Base-by-base conservation (phyloP, 2,797 vertebrate species). In the Scolopax rusticola region DNA sequence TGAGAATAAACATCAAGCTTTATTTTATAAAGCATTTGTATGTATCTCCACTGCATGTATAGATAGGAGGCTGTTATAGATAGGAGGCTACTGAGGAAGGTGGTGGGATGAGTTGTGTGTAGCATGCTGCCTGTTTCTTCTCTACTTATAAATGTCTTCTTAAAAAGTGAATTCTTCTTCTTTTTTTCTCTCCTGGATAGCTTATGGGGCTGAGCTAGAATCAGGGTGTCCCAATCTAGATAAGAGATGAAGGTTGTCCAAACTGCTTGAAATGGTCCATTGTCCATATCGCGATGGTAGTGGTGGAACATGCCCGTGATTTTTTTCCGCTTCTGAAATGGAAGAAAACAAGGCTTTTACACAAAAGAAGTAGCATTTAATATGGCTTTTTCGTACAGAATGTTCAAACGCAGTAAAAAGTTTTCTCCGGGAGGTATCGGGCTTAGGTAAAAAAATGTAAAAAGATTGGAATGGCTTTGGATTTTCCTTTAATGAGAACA, bases 11-110 rank as follows among this genome's bases (percentile, higher is more conserved):
- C 43, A 43, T 28, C 2, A 24, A 15, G 16, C 25, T 53, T 21
- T 11, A 27, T 32, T 56, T 28, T 43, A 11, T 21, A 19, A 19
- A 4, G 10, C 0, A 0, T 10, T 56, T 19, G 25, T 30, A 12
- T 0, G 3, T 8, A 36, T 56, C 61, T 43, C 48, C 61, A 30
- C n/a, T 48, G 6, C 3, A 2, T 25, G 4, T 23, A 3, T 7
- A n/a, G 9, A 48, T 32, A 23, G 4, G 17, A 11, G 8, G 17
- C 25, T 41, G 36, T 7, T 20, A 1, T 11, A n/a, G 9, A 48
- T 32, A 23, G 4, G 17, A 11, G 8, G 17, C 25, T 41, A 41
- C 9, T 32, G 27, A 50, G 60, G 45, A 57, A 43, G 48, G 12
- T 12, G 32, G 14, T 41, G 19, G 24, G 7, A 32, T 18, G 15